Base-by-base conservation (phyloP, 2,113 vertebrate species). In the Geothlypis trichas region DNA sequence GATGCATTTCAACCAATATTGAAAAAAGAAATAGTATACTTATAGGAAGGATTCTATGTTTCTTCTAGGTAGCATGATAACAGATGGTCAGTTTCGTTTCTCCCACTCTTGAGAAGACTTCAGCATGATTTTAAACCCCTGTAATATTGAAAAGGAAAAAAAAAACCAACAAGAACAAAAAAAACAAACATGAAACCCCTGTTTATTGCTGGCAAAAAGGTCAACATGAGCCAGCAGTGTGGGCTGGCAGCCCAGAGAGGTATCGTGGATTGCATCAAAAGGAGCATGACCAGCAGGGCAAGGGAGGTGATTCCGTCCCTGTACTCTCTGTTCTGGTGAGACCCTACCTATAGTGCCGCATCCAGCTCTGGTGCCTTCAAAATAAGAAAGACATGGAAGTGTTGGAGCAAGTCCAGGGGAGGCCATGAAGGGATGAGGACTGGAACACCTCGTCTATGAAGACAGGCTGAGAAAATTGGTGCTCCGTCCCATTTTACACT, bases 231-330 rank as follows among this genome's bases (percentile, higher is more conserved):
- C 37, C 17, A 37, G 7, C 13, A 33, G 9, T n/a, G 20, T 54
- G 13, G 28, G 26, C 23, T 68, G 30, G 28, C 54, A 75, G 30
- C 54, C 39, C 69, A 54, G 20, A 52, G 21, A n/a, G 9, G 6
- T 30, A 54, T 18, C 46, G n/a, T 35, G 69, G 46, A 21, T 14
- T 82, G 46, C 46, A 46, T 61, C 24, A 30, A 47, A 61, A 61
- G 39, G 4, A 68, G 20, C 0, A 0, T 39, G 52, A 16, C 37
- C 28, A n/a, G 69, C 54, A 61, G 46, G 39, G 9, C 0, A 0
- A 61, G 39, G 16, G 13, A 61, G 33, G 13, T 11, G 11, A 30
- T 39, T 49, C 17, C 61, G n/a, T 52, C n/a, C 21, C 24, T 46
- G 15, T 44, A 3, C 61, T 67, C 8, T 35, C 33, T 46, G 11